Evolutionary conservation across 2,797 vertebrate species (phyloP), one percentile per base, ranked within the genome.

Genomic region (Notoglanidium macrostoma): DNA sequence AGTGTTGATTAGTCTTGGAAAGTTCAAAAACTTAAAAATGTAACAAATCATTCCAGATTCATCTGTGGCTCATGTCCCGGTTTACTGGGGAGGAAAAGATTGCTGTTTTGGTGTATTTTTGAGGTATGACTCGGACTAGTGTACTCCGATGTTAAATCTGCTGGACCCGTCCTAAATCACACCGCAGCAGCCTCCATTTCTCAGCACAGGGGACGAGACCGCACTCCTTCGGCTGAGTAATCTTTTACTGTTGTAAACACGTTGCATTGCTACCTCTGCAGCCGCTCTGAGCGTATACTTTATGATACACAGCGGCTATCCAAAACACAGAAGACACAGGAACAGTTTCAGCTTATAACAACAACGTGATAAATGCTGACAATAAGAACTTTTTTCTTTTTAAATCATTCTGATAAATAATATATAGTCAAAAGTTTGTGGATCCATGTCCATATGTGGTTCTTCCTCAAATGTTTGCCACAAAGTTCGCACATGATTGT

Each of bases 181-280:
- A 44, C 21, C 61, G n/a, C 12, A 59, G 21, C 11, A 44, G 15
- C 57, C 81, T 83, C n/a, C 55, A 51, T 83, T 83, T 51, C 81
- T 23, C 19, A 68, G 8, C 9, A 2, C 26, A 46, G 15, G 9
- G 61, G 44, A 67, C 8, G 0, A 67, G 80, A 44, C 44, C 67
- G 79, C 59, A 82, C 79, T 82, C 44, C 44, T 65, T n/a, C 49
- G 8, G 26, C 79, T 65, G 78, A n/a, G 35, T 26, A 44, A 61
- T 44, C 54, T 35, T 19, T 57, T 57, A 35, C 54, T 5, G 74
- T 17, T 4, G n/a, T 77, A 77, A 77, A 77, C 49, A 54, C 7
- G 26, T 76, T 76, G 17, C 46, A 49, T 6, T 76, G 72, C 72
- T 76, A n/a, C 11, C 73, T 46, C 21, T n/a, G 26, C 46, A 51